Evolutionary conservation across 2,888 invertebrate genomes (phyloP).

Genomic region (Schizotus pectinicornis): DNA sequence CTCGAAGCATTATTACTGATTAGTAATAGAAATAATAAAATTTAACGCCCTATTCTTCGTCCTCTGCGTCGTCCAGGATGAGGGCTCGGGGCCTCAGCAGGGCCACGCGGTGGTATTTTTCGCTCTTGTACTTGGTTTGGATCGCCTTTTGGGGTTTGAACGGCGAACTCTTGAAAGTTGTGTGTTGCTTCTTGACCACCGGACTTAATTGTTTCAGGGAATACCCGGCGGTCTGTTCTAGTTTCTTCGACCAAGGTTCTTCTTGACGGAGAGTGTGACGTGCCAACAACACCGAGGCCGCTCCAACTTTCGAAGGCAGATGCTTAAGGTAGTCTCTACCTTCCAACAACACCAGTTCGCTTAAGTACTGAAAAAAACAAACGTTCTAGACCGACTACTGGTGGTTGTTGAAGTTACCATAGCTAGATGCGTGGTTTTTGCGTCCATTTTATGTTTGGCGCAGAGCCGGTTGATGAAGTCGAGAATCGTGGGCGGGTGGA

Average conservation of each 20-base stretch:
- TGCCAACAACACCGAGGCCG: constrained; percentile 51
- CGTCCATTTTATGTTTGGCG: constrained; percentile 42
- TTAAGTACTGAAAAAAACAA: constrained; percentile 44
- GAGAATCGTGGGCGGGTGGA: constrained; percentile 51
- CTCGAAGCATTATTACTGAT: too few relatives aligned
- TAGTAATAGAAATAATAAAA: background rate
- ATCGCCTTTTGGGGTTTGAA: constrained; percentile 63
- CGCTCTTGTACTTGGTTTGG: constrained; percentile 62
- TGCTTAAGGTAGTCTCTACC: constrained; percentile 49
- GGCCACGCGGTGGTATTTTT: constrained; percentile 47
- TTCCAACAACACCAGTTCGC: constrained; percentile 53
- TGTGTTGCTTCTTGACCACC: constrained; percentile 60
- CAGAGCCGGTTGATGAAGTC: constrained; percentile 50
- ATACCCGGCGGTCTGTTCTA: constrained; percentile 60
- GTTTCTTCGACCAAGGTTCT: constrained; percentile 54
- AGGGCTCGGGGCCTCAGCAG: constrained; percentile 42
- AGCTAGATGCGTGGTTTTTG: constrained; percentile 46
- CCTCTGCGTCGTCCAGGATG: constrained; percentile 26
- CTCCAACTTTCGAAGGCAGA: constrained; percentile 54
- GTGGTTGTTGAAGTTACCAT: constrained; percentile 43
- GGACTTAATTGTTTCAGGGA: constrained; percentile 59
- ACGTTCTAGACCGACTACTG: too few relatives aligned
- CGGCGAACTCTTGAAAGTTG: constrained; percentile 59
- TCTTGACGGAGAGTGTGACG: constrained; percentile 44
- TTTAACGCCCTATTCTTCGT: background rate